Percentiles rank a stretch among this genome's conserved stretches.
These are phyloP conservation scores for Rhodinocichla rosea DNA, from an alignment of 2,113 vertebrate genomes.

Conservation along the genomic window DNA sequence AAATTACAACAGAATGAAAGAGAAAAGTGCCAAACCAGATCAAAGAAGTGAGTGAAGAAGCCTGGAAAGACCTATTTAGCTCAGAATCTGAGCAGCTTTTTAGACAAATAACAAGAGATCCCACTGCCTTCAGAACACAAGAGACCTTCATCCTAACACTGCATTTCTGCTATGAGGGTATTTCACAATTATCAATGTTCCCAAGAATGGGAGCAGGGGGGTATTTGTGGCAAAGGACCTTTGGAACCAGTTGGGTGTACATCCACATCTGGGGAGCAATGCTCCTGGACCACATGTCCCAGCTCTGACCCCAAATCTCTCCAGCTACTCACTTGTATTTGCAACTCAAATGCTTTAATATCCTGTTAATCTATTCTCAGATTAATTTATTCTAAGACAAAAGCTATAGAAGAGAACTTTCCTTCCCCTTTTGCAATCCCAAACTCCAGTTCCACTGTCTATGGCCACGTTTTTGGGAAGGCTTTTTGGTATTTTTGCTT, in stretches of 20 bases:
- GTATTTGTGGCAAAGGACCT: too few species aligned
- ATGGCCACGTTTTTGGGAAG: fast-evolving
- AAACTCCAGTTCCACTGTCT: background rate
- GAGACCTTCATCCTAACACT: background rate
- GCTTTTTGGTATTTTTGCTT: background rate
- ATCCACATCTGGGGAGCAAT: background rate
- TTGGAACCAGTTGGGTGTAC: background rate
- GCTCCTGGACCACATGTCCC: background rate
- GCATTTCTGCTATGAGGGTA: background rate
- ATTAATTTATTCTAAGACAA: background rate
- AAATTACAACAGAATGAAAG: background rate
- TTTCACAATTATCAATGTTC: background rate
- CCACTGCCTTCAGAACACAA: background rate
- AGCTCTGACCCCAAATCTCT: background rate
- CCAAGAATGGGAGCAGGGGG: background rate
- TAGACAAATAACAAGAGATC: background rate
- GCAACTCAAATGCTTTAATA: background rate
- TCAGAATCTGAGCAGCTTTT: background rate
- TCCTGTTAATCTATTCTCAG: background rate
- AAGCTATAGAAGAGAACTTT: background rate
- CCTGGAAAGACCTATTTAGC: background rate
- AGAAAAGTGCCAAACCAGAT: background rate
- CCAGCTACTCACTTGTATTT: background rate
- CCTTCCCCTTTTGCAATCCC: background rate
- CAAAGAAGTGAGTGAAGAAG: background rate